phyloP scores from a whole-genome alignment of 2,888 invertebrate genomes.

The Eristalis pertinax region DNA sequence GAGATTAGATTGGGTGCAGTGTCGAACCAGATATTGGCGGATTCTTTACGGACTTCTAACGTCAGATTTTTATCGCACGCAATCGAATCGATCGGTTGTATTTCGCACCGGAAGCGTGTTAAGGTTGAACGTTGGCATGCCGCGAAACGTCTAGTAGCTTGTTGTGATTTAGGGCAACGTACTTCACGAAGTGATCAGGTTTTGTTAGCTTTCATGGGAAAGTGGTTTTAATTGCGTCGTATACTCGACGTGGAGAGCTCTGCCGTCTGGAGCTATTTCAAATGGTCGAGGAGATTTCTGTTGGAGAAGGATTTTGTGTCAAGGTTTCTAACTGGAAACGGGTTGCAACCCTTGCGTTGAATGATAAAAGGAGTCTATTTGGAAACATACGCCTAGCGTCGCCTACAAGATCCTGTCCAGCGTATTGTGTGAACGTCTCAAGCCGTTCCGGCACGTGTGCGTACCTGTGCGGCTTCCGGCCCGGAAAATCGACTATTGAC shows the following conservation, averaged over 20 bases:
- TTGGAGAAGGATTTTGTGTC: neutral
- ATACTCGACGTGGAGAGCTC: neutral
- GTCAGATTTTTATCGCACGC: neutral
- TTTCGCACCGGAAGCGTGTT: neutral
- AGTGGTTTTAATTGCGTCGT: neutral
- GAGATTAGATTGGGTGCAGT: conserved; percentile 1
- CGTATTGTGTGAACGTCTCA: too few relatives aligned
- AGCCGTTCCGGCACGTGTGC: too few relatives aligned
- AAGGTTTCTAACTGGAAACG: too few relatives aligned
- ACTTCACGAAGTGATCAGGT: neutral
- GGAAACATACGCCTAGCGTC: too few relatives aligned
- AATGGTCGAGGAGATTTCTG: neutral
- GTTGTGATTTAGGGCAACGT: neutral
- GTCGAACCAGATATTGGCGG: conserved; percentile 2
- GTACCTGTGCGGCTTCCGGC: too few relatives aligned
- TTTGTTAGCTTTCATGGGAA: neutral
- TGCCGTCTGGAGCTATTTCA: neutral
- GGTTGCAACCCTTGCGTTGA: too few relatives aligned
- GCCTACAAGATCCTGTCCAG: too few relatives aligned
- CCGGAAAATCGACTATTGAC: too few relatives aligned
- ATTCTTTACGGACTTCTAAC: neutral
- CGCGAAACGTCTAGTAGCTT: neutral
- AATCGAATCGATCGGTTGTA: neutral
- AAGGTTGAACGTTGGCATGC: neutral
- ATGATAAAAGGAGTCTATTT: neutral